Percentiles rank a stretch among this genome's conserved stretches.
Evolutionary conservation across 2,888 invertebrate genomes (phyloP).

Genomic region (Baronia brevicornis): DNA sequence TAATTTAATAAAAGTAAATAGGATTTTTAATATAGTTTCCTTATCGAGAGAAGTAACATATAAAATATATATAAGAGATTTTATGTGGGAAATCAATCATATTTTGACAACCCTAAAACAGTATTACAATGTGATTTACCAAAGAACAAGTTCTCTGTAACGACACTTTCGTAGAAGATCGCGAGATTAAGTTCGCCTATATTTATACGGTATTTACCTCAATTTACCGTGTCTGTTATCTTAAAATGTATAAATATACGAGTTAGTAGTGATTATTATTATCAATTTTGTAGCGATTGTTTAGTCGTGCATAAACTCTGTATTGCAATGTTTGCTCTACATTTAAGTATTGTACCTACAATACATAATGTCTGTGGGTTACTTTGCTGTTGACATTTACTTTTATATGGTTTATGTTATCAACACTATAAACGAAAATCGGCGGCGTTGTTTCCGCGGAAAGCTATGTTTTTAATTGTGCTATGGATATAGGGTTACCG

Average conservation of each 20-base stretch:
- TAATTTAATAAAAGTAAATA: no score
- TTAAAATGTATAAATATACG: slow-evolving; percentile 2
- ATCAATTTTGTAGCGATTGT: slow-evolving; percentile 24
- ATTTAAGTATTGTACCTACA: slow-evolving; percentile 5
- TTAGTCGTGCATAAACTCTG: slow-evolving; percentile 13
- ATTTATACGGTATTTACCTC: slow-evolving; percentile 8
- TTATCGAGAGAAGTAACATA: no score
- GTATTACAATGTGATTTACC: slow-evolving; percentile 42
- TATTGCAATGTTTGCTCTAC: slow-evolving; percentile 7
- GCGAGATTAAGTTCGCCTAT: slow-evolving; percentile 43
- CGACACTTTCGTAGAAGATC: slow-evolving; percentile 56
- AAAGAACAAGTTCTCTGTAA: slow-evolving; percentile 47
- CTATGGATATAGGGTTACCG: no score
- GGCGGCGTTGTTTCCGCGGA: no score
- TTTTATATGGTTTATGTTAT: no score
- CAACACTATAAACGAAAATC: no score
- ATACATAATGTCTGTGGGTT: neutral
- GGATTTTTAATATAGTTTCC: no score
- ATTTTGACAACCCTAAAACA: slow-evolving; percentile 1
- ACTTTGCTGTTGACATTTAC: neutral
- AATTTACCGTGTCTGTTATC: no score
- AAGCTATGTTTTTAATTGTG: no score
- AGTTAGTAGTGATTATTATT: slow-evolving; percentile 1
- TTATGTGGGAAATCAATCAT: no score
- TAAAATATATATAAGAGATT: no score